A percentile compares a stretch with the other conserved stretches of the same genome.
Evolutionary conservation across 2,113 vertebrate species (phyloP).

Genomic region (Colinus virginianus): DNA sequence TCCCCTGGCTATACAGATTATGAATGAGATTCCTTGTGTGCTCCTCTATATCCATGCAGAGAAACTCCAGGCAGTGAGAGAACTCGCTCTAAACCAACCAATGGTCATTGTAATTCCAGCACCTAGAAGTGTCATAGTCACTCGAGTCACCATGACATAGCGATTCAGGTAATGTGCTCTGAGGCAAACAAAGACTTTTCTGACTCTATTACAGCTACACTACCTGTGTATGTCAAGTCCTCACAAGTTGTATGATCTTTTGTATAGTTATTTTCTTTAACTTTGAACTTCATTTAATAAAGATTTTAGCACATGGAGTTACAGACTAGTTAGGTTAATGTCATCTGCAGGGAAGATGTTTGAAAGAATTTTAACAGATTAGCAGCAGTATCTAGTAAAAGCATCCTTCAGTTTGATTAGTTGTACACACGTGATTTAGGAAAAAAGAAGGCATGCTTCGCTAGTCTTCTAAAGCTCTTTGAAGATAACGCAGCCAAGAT

Average conservation of each 20-base stretch:
- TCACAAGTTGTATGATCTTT: not conserved
- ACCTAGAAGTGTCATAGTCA: too few species aligned
- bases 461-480: slow-evolving; percentile 67
- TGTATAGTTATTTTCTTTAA: slow-evolving; percentile 16
- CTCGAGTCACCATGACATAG: not conserved
- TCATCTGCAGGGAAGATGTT: slow-evolving; percentile 29
- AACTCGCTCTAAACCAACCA: not conserved
- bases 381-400: slow-evolving; percentile 35
- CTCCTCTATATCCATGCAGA: not conserved
- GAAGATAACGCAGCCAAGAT: slow-evolving; percentile 63
- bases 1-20: not conserved
- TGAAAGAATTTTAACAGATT: slow-evolving; percentile 56
- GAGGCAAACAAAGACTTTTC: not conserved
- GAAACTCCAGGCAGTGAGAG: not conserved
- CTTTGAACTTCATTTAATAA: slow-evolving; percentile 25
- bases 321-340: slow-evolving; percentile 5
- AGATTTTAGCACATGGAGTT: slow-evolving; percentile 8
- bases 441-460: slow-evolving; percentile 51
- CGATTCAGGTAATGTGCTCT: not conserved
- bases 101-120: not conserved
- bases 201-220: not conserved
- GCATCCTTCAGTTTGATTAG: slow-evolving; percentile 54
- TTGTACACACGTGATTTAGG: slow-evolving; percentile 24
- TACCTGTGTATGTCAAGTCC: not conserved
- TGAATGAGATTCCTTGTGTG: not conserved